Evolutionary conservation across 2,888 invertebrate species (phyloP), one percentile per base, ranked within the genome.

Genomic region (Holacanthella duospinosa): DNA sequence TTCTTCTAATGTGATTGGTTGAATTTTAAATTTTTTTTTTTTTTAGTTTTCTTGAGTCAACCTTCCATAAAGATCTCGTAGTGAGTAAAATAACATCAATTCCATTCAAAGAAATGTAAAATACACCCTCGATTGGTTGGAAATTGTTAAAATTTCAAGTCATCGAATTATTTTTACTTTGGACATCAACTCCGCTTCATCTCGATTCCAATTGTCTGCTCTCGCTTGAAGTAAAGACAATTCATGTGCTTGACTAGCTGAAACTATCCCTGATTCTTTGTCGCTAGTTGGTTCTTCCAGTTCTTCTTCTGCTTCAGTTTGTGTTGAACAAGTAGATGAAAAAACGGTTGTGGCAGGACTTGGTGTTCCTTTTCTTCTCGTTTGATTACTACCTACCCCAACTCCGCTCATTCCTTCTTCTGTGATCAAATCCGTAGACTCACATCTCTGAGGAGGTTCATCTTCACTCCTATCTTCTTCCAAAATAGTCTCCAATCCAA

Each of bases 381-480:
- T 12, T 43, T 43, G 59, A 16, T n/a, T 44, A 6, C 43, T 9
- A 26, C 6, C 44, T 6, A 36, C 25, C 21, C 58, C 58, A 58
- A 27, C 4, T 36, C 21, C 28, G 6, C 28, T 26, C 4, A 4
- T 4, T 4, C 16, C 21, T 9, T 48, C 48, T 48, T 48, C 48
- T n/a, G 4, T 4, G 21, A 9, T 48, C 19, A 48, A 21, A 4
- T 48, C 48, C 21, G 12, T n/a, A 4, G 21, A 9, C 19, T 21
- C 48, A n/a, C 19, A 21, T 9, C 21, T 9, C 4, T 9, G 12
- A 6, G 36, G 9, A 9, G 36, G 16, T 57, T 72, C 72, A 43
- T 72, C 72, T 36, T 72, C 72, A 29, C 66, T 66, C 48, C 67
- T 59, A 61, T 72, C 72, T 59, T 71, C 71, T 62, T 72, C 72